Percentiles rank a stretch among this genome's conserved stretches.
These are phyloP conservation scores for Urophycis tenuis DNA, from an alignment of 2,797 vertebrate species.

Conservation along the genomic window DNA sequence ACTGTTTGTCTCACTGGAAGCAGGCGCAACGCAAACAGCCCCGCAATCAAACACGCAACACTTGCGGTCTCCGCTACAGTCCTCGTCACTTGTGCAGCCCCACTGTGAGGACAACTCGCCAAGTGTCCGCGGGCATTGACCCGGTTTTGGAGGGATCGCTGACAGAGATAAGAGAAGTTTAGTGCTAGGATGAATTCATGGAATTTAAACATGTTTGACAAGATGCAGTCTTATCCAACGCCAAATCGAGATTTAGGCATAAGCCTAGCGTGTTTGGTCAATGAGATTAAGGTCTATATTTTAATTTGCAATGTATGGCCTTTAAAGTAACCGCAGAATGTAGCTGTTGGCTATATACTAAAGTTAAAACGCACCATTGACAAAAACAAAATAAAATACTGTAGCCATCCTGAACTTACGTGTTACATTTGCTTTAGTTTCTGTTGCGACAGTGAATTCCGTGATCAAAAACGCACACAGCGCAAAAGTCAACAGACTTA, in stretches of 20 bases:
- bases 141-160: conserved; percentile 41
- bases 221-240: background rate
- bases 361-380: background rate
- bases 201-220: background rate
- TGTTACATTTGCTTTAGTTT: background rate
- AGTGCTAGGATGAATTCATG: background rate
- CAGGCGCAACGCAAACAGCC: conserved; percentile 61
- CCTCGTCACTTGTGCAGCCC: conserved; percentile 57
- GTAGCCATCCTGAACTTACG: background rate
- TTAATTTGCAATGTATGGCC: too few relatives aligned
- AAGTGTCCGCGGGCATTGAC: conserved; percentile 55
- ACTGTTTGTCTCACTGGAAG: conserved; percentile 51
- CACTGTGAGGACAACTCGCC: conserved; percentile 52
- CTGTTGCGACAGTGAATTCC: background rate
- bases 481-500: background rate
- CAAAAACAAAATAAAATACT: too few relatives aligned
- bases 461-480: background rate
- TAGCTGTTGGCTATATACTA: too few relatives aligned
- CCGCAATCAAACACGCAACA: conserved; percentile 63
- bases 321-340: too few relatives aligned
- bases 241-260: too few relatives aligned
- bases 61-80: conserved; percentile 57
- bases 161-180: conserved; percentile 27
- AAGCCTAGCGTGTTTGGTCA: background rate
- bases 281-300: too few relatives aligned